Percentiles rank a stretch among this genome's conserved stretches.
These are phyloP conservation scores for Pristiophorus japonicus DNA, from an alignment of 2,113 vertebrate genomes.

Conservation along the genomic window DNA sequence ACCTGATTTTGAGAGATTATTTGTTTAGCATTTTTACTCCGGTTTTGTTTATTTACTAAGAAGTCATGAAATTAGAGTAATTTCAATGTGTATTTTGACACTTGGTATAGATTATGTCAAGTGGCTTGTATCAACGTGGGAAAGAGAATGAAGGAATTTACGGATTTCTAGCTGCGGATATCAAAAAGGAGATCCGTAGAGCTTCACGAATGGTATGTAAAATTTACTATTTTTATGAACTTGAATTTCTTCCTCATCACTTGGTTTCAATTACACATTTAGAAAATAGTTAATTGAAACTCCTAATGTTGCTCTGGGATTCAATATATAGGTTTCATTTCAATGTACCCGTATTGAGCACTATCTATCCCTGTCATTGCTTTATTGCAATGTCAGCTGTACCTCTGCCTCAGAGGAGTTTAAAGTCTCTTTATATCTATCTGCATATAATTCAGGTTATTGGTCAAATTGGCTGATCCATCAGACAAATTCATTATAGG, in stretches of 20 bases:
- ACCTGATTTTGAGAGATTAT: not conserved
- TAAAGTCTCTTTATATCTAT: not conserved
- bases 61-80: not conserved
- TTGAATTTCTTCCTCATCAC: not conserved
- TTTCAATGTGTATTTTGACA: not conserved
- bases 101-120: conserved; percentile 73
- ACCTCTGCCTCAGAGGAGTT: not conserved
- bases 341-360: not conserved
- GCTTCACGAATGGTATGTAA: conserved; percentile 75
- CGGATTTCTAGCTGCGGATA: conserved; percentile 83
- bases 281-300: not conserved
- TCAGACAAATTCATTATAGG: too few relatives aligned
- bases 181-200: conserved; percentile 74
- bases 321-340: not conserved
- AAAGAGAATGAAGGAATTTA: conserved; percentile 78
- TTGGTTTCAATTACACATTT: not conserved
- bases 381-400: too few relatives aligned
- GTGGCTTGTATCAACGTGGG: conserved; percentile 89
- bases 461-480: too few relatives aligned
- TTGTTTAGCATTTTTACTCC: not conserved
- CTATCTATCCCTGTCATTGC: too few relatives aligned
- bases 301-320: not conserved
- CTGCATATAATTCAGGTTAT: too few relatives aligned
- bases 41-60: not conserved
- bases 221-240: not conserved